These are phyloP conservation scores for Somateria mollissima DNA, from an alignment of 2,797 vertebrate species.

Conservation along the genomic window DNA sequence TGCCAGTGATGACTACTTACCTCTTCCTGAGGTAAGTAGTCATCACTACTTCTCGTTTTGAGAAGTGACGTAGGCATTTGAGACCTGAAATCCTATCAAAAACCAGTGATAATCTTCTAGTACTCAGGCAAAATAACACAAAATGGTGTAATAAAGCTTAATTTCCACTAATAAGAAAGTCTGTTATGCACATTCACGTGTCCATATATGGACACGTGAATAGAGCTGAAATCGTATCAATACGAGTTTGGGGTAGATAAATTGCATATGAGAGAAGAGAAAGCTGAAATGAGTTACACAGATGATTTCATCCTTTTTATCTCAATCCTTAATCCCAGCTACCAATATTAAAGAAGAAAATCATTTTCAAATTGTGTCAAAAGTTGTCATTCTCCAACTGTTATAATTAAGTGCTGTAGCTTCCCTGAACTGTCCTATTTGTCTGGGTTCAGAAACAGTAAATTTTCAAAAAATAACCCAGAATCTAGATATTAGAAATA, in stretches of 20 bases:
- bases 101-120: background rate
- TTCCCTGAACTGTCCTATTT: background rate
- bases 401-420: background rate
- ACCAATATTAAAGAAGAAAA: background rate
- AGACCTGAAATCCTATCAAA: background rate
- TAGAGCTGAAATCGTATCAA: background rate
- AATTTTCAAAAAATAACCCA: background rate
- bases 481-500: background rate
- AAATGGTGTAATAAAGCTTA: background rate
- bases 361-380: background rate
- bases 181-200: background rate
- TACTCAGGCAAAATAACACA: background rate
- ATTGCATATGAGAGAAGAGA: background rate
- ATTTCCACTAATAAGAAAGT: background rate
- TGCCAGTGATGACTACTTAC: background rate
- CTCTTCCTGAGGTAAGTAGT: background rate
- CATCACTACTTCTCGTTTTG: background rate
- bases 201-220: accelerated
- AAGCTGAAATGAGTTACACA: background rate
- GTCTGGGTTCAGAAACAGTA: background rate
- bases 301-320: background rate
- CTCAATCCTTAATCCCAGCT: background rate
- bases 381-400: background rate
- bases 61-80: background rate
- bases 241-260: background rate